phyloP scores from a whole-genome alignment of 2,888 invertebrate genomes.

The Eupithecia subumbrata region DNA sequence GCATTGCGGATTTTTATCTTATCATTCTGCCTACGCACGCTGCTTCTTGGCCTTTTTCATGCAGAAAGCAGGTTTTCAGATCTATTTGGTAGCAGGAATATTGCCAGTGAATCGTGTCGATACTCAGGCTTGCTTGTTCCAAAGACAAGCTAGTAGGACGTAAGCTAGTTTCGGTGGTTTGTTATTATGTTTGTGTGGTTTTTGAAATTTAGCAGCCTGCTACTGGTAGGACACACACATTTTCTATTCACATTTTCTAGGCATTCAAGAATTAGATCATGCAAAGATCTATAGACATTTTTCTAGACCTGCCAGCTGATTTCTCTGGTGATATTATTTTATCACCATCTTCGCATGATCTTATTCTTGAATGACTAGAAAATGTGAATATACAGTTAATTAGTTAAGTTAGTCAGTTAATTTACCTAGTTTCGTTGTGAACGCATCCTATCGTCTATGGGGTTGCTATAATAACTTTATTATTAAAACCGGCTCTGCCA shows the following conservation, averaged over 20 bases:
- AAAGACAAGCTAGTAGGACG: too few relatives aligned
- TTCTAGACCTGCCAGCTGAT: background rate
- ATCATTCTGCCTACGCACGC: constrained; percentile 50
- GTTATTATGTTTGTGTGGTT: too few relatives aligned
- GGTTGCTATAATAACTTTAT: constrained; percentile 57
- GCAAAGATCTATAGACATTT: too few relatives aligned
- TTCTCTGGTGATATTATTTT: background rate
- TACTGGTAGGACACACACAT: too few relatives aligned
- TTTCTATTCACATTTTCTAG: too few relatives aligned
- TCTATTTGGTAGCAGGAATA: background rate
- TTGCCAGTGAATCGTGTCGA: background rate
- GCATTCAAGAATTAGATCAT: too few relatives aligned
- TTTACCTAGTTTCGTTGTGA: constrained; percentile 6
- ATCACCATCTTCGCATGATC: background rate
- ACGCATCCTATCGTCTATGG: constrained; percentile 34
- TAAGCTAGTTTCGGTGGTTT: background rate
- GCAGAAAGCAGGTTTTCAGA: constrained; percentile 14
- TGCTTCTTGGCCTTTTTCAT: constrained; percentile 17
- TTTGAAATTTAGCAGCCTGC: too few relatives aligned
- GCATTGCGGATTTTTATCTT: constrained; percentile 59
- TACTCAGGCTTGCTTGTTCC: background rate
- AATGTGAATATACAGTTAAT: background rate
- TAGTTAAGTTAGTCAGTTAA: too few relatives aligned
- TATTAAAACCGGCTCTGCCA: constrained; percentile 58
- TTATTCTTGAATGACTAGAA: background rate